phyloP scores from a whole-genome alignment of 1,140 invertebrate species.

The Heliconius hewitsoni region DNA sequence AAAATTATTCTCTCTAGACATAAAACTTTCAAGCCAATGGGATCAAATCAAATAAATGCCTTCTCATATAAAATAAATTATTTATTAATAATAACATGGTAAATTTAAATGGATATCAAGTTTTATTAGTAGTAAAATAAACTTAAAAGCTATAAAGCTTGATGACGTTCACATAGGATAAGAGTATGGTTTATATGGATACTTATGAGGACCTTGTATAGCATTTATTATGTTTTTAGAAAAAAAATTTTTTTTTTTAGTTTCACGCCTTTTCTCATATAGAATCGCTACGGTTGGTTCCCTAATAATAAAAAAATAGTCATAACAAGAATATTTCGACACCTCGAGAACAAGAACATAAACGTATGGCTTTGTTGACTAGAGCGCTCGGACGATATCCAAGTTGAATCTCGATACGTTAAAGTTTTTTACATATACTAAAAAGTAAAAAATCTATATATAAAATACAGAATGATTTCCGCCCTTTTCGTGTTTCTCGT shows the following conservation, averaged over 20 bases:
- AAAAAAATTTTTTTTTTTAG: no score
- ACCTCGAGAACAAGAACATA: no score
- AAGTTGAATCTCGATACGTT: no score
- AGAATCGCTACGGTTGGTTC: no score
- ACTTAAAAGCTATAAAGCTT: background rate
- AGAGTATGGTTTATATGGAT: constrained; percentile 11
- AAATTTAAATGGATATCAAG: background rate
- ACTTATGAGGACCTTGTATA: background rate
- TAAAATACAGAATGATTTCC: background rate
- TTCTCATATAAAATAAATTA: constrained; percentile 9
- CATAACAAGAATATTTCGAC: no score
- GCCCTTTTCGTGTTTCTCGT: background rate
- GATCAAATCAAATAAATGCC: constrained; percentile 1
- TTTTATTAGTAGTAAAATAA: constrained; percentile 2
- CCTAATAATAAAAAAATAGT: no score
- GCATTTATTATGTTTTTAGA: no score
- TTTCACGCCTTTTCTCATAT: no score
- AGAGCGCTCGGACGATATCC: no score
- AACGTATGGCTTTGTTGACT: no score
- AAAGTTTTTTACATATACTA: no score
- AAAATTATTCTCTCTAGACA: background rate
- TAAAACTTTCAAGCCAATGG: background rate
- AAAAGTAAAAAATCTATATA: background rate
- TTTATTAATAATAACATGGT: background rate
- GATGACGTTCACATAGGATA: background rate